These are phyloP conservation scores for Sinocyclocheilus rhinocerous DNA, from an alignment of 2,113 vertebrate genomes.

Conservation along the genomic window DNA sequence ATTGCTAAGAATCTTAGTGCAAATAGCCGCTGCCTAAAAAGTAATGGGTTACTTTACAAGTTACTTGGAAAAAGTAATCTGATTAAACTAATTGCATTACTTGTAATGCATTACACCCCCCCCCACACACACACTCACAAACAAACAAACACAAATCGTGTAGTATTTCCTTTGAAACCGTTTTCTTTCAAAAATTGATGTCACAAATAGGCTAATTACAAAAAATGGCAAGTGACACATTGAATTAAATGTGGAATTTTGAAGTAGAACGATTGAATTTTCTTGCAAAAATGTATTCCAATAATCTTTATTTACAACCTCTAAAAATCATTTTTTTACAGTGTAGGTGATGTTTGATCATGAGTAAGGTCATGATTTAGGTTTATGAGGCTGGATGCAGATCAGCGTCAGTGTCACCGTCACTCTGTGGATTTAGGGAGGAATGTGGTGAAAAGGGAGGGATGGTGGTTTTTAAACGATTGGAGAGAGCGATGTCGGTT, in stretches of 20 bases:
- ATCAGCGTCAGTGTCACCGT: neutral
- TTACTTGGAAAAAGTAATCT: neutral
- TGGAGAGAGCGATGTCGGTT: constrained; percentile 52
- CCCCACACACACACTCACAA: neutral
- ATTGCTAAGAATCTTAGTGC: too few relatives aligned
- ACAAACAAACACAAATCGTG: too few relatives aligned
- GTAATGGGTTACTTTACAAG: neutral
- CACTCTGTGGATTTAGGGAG: neutral
- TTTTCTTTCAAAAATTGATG: too few relatives aligned
- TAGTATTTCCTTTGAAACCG: too few relatives aligned
- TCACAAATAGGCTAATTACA: too few relatives aligned
- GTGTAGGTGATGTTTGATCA: neutral
- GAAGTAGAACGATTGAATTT: neutral
- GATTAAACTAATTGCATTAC: too few relatives aligned
- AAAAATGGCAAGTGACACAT: too few relatives aligned
- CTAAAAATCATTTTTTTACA: neutral
- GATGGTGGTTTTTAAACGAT: constrained; percentile 52
- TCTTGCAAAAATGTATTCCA: neutral
- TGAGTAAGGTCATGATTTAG: neutral
- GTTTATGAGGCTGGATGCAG: neutral
- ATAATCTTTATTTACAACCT: neutral
- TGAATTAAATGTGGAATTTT: neutral
- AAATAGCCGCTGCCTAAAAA: neutral
- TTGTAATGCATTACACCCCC: too few relatives aligned
- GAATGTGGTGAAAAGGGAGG: constrained; percentile 47